Conservation (phyloP, 2,888 invertebrate genomes). For the Campoplex capitator region DNA sequence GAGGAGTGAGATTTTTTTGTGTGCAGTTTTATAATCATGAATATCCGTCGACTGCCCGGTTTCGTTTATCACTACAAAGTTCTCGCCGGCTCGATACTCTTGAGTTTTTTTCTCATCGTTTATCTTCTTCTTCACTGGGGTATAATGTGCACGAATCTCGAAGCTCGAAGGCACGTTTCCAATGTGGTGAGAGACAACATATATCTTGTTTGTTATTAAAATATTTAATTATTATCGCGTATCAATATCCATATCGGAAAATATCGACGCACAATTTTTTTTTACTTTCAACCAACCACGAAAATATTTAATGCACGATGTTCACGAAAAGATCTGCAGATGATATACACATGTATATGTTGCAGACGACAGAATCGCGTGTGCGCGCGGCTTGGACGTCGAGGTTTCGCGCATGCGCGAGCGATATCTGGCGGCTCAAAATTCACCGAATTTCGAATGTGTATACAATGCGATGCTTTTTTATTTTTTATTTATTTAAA, state of each 20-base stretch:
- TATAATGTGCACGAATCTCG: slow-evolving; percentile 87
- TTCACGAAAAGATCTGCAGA: neutral
- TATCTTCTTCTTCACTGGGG: slow-evolving; percentile 87
- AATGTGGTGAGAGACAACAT: slow-evolving; percentile 85
- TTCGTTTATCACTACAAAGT: slow-evolving; percentile 80
- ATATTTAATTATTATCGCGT: slow-evolving; percentile 1
- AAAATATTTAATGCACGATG: slow-evolving; percentile 5
- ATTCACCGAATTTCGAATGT: neutral
- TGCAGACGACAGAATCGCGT: slow-evolving; percentile 20
- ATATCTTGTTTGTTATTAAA: neutral
- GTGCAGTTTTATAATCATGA: slow-evolving; percentile 73
- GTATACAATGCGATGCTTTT: neutral
- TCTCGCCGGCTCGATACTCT: slow-evolving; percentile 75
- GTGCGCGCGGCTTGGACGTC: slow-evolving; percentile 17
- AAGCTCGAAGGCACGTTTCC: slow-evolving; percentile 87
- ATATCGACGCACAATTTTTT: neutral
- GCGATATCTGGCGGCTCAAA: neutral
- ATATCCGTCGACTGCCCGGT: slow-evolving; percentile 80
- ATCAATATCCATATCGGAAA: neutral
- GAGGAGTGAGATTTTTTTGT: neutral
- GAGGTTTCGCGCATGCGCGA: slow-evolving; percentile 11
- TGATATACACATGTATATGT: neutral
- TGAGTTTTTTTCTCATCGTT: slow-evolving; percentile 82
- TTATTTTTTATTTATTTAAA: neutral
- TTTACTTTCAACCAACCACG: neutral